These are phyloP conservation scores for Potamarius usumacintae DNA, from an alignment of 2,113 vertebrate genomes.

Conservation along the genomic window DNA sequence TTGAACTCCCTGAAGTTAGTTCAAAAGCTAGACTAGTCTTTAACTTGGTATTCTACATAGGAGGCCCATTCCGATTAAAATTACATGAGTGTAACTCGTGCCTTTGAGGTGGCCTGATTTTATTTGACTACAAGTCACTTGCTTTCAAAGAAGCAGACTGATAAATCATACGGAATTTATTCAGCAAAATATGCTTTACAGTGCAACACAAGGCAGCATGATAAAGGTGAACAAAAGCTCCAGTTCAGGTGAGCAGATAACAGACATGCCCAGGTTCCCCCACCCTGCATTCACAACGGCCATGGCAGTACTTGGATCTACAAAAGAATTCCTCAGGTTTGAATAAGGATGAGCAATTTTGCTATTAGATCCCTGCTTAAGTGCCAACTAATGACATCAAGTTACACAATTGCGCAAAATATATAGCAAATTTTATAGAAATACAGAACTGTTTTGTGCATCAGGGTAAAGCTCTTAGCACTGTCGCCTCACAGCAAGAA, in stretches of 20 bases:
- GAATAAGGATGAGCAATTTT: not conserved
- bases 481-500: too few relatives aligned
- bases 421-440: not conserved
- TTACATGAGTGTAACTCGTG: not conserved
- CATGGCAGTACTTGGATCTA: not conserved
- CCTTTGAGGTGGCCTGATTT: not conserved
- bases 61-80: not conserved
- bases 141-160: not conserved
- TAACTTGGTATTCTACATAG: not conserved
- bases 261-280: not conserved
- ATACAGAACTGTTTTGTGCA: not conserved
- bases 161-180: not conserved
- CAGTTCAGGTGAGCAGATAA: too few relatives aligned
- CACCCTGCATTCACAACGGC: not conserved
- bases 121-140: not conserved
- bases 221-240: not conserved
- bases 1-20: not conserved
- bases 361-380: not conserved
- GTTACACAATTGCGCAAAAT: not conserved
- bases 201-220: not conserved
- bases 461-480: too few relatives aligned
- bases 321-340: not conserved
- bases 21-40: not conserved
- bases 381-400: not conserved
- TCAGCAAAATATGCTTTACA: not conserved